phyloP scores from a whole-genome alignment of 2,113 vertebrate species.

The Sigmodon hispidus region DNA sequence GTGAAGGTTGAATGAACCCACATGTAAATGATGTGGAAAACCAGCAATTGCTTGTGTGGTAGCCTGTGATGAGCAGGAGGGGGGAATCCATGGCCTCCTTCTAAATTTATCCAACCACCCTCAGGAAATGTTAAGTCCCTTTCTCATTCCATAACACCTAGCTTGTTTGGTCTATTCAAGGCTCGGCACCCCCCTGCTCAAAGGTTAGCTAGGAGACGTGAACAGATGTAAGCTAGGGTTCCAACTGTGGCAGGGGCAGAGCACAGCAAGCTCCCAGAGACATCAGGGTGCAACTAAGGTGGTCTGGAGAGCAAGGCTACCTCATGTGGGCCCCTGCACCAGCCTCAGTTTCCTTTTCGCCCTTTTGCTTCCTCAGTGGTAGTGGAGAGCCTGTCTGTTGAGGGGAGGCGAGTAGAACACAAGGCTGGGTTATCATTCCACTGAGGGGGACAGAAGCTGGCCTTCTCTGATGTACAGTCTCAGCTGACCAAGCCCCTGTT shows the following conservation, averaged over 20 bases:
- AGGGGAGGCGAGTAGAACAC: neutral
- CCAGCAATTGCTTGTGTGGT: neutral
- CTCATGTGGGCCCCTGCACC: neutral
- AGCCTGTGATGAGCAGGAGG: neutral
- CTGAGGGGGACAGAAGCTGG: neutral
- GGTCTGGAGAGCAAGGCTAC: neutral
- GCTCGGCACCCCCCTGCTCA: neutral
- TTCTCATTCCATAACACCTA: neutral
- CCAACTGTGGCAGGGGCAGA: neutral
- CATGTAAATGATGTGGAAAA: neutral
- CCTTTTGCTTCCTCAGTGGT: neutral
- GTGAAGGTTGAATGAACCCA: neutral
- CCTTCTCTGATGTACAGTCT: neutral
- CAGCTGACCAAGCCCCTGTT: neutral
- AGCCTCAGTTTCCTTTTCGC: slow-evolving; percentile 17
- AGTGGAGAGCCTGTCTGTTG: neutral
- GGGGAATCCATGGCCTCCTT: neutral
- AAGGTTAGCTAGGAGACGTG: neutral
- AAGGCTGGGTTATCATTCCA: too few relatives aligned
- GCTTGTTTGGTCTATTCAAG: neutral
- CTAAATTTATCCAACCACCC: neutral
- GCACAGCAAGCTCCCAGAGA: neutral
- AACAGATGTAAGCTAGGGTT: neutral
- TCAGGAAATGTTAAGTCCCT: neutral
- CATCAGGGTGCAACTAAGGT: neutral